These are phyloP conservation scores for Tympanuchus pallidicinctus DNA, from an alignment of 2,113 vertebrate genomes.

Conservation along the genomic window DNA sequence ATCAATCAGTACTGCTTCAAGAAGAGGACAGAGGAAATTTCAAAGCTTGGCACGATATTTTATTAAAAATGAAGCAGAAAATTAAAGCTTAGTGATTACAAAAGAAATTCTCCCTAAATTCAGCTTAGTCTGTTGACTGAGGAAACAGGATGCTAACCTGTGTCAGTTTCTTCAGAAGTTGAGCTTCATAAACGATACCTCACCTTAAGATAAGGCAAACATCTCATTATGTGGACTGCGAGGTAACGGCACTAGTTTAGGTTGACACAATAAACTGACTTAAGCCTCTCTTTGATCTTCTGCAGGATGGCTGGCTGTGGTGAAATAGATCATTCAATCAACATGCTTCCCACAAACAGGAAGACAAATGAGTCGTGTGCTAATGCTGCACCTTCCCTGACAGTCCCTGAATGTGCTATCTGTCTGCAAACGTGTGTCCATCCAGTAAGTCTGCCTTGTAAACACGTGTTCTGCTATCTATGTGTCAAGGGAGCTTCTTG, in stretches of 20 bases:
- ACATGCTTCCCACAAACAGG: constrained; percentile 84
- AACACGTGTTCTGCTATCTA: constrained; percentile 96
- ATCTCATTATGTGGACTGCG: background rate
- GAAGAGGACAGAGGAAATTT: background rate
- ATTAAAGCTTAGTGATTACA: background rate
- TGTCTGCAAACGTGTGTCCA: constrained; percentile 95
- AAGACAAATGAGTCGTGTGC: constrained; percentile 84
- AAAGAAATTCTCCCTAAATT: background rate
- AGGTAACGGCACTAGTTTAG: background rate
- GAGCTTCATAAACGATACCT: background rate
- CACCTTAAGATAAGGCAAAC: background rate
- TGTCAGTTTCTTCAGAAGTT: background rate
- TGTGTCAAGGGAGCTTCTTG: constrained; percentile 98
- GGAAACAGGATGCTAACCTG: background rate
- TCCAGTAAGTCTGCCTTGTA: constrained; percentile 93
- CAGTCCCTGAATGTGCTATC: constrained; percentile 92
- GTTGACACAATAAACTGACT: background rate
- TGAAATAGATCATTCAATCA: constrained; percentile 87
- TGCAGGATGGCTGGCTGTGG: constrained; percentile 92
- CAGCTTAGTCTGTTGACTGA: background rate
- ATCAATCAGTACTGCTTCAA: background rate
- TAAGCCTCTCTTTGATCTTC: constrained; percentile 3
- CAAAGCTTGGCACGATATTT: background rate
- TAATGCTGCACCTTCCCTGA: constrained; percentile 81
- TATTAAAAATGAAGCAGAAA: background rate